These are phyloP conservation scores for Sphaerodactylus townsendi DNA, from an alignment of 2,113 vertebrate genomes.

Conservation along the genomic window DNA sequence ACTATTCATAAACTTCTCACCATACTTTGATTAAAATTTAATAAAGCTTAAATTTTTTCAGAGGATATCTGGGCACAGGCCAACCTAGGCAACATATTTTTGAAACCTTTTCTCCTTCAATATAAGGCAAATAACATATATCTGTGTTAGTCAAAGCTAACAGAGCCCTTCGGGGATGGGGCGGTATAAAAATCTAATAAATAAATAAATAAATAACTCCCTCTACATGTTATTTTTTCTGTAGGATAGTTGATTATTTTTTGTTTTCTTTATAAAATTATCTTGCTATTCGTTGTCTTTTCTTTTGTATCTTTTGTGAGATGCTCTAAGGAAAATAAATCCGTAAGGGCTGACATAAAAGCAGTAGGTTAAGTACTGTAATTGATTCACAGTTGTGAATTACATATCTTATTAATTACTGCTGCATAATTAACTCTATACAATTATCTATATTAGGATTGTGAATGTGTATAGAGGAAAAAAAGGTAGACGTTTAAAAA, in stretches of 20 bases:
- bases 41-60: not conserved
- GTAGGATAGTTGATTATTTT: not conserved
- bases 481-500: too few species aligned
- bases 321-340: not conserved
- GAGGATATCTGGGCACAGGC: not conserved
- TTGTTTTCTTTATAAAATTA: not conserved
- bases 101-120: not conserved
- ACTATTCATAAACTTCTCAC: not conserved
- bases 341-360: not conserved
- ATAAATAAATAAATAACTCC: too few species aligned
- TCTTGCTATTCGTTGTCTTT: not conserved
- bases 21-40: not conserved
- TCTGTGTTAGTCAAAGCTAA: not conserved
- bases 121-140: not conserved
- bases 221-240: not conserved
- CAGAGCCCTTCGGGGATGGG: too few species aligned
- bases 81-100: not conserved
- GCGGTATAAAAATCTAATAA: too few species aligned
- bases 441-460: not conserved
- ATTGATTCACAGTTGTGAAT: not conserved
- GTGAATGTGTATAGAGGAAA: not conserved
- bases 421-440: not conserved
- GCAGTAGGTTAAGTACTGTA: not conserved
- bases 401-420: not conserved
- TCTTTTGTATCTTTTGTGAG: not conserved